A percentile compares a stretch with the other conserved stretches of the same genome.
Evolutionary conservation across 2,888 invertebrate species (phyloP).

Genomic region (Chalcosyrphus nemorum): DNA sequence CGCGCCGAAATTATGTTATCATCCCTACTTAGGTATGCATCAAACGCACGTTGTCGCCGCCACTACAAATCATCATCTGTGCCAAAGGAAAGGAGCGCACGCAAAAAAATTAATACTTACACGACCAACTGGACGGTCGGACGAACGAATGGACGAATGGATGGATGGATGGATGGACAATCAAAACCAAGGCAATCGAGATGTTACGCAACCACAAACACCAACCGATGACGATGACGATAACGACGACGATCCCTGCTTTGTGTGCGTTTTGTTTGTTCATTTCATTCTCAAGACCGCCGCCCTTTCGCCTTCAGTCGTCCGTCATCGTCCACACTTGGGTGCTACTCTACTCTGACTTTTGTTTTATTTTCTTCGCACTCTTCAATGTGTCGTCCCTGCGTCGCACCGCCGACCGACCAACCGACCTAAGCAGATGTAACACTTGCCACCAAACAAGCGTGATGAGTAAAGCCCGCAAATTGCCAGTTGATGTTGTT

Average conservation of each 20-base stretch:
- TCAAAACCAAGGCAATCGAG: conserved; percentile 72
- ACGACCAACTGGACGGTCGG: conserved; percentile 37
- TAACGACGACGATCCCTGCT: conserved; percentile 36
- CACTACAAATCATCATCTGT: conserved; percentile 53
- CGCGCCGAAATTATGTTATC: conserved; percentile 64
- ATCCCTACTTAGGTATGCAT: conserved; percentile 69
- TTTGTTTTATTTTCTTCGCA: conserved; percentile 62
- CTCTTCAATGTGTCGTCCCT: too few relatives aligned
- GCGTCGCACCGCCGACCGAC: conserved; percentile 13
- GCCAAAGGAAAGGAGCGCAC: conserved; percentile 9
- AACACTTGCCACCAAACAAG: conserved; percentile 65
- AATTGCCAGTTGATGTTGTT: conserved; percentile 49
- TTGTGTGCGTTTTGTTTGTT: conserved; percentile 62
- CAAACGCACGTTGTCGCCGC: conserved; percentile 65
- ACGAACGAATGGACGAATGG: conserved; percentile 1
- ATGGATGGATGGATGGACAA: conserved; percentile 50
- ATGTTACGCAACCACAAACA: conserved; percentile 71
- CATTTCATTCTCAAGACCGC: conserved; percentile 55
- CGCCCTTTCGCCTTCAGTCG: conserved; percentile 56
- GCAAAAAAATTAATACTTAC: conserved; percentile 44
- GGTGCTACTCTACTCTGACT: too few relatives aligned
- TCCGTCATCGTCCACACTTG: not conserved
- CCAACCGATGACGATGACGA: conserved; percentile 58
- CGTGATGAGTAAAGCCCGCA: conserved; percentile 60
- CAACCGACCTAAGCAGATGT: conserved; percentile 53